These are phyloP conservation scores for Probosciger aterrimus DNA, from an alignment of 2,113 vertebrate genomes.

Conservation along the genomic window DNA sequence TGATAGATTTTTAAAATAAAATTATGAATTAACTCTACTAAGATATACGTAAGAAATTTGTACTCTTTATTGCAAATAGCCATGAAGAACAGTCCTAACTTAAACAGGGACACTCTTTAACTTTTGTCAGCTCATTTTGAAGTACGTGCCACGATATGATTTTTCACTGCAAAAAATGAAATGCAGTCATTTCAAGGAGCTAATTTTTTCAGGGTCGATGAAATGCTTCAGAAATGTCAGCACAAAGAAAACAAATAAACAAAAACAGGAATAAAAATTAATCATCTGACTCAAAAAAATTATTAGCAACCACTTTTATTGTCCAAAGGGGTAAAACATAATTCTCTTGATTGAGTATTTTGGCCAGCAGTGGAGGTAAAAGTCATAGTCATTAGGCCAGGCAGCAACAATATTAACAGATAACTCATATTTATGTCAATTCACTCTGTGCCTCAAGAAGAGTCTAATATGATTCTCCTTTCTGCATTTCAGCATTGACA, in stretches of 20 bases:
- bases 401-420: slow-evolving; percentile 36
- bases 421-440: slow-evolving; percentile 49
- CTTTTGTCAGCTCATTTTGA: not conserved
- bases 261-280: slow-evolving; percentile 1
- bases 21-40: not conserved
- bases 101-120: not conserved
- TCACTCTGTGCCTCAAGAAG: not conserved
- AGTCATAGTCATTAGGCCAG: not conserved
- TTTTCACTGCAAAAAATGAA: not conserved
- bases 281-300: not conserved
- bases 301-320: not conserved
- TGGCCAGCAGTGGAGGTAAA: not conserved
- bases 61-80: not conserved
- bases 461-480: not conserved
- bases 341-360: not conserved
- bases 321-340: not conserved
- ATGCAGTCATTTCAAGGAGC: not conserved
- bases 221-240: not conserved
- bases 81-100: not conserved
- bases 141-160: not conserved
- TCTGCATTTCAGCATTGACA: not conserved
- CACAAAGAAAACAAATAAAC: not conserved
- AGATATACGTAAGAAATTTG: not conserved
- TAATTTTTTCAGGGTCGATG: not conserved
- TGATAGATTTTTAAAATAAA: not conserved